Evolutionary conservation across 2,113 vertebrate genomes (phyloP).

Genomic region (Neolamprologus tretocephalus): DNA sequence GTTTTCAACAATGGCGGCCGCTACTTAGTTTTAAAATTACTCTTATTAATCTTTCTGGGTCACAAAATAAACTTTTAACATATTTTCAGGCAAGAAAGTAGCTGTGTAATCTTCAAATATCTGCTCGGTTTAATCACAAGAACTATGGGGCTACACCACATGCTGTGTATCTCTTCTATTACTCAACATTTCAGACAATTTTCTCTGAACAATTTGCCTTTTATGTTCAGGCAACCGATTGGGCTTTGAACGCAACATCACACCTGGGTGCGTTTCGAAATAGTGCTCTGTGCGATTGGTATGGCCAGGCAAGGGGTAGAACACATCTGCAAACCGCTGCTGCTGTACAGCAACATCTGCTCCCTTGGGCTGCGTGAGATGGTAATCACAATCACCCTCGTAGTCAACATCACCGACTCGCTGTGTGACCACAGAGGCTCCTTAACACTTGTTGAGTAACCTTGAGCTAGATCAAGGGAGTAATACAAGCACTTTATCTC

Average conservation of each 20-base stretch:
- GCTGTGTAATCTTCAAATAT: too few species aligned
- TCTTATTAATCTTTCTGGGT: too few species aligned
- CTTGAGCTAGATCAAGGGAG: not conserved
- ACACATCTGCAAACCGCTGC: not conserved
- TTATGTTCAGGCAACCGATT: not conserved
- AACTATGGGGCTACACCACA: not conserved
- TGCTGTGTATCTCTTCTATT: not conserved
- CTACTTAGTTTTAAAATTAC: too few species aligned
- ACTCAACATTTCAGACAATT: not conserved
- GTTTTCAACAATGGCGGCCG: too few species aligned
- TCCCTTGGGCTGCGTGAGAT: fast-evolving
- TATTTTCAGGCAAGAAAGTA: too few species aligned
- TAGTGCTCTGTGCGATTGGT: not conserved
- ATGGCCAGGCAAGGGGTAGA: not conserved
- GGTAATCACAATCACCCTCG: not conserved
- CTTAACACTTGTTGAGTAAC: not conserved
- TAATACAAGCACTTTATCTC: not conserved
- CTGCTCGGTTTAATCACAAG: not conserved
- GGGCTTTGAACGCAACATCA: not conserved
- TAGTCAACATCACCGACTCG: not conserved
- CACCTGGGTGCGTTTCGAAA: not conserved
- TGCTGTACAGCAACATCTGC: not conserved
- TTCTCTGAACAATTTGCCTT: not conserved
- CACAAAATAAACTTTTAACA: too few species aligned
- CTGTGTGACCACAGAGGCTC: not conserved